Percentiles rank a stretch among this genome's conserved stretches.
phyloP scores from a whole-genome alignment of 2,797 vertebrate genomes.

The Pampus argenteus region DNA sequence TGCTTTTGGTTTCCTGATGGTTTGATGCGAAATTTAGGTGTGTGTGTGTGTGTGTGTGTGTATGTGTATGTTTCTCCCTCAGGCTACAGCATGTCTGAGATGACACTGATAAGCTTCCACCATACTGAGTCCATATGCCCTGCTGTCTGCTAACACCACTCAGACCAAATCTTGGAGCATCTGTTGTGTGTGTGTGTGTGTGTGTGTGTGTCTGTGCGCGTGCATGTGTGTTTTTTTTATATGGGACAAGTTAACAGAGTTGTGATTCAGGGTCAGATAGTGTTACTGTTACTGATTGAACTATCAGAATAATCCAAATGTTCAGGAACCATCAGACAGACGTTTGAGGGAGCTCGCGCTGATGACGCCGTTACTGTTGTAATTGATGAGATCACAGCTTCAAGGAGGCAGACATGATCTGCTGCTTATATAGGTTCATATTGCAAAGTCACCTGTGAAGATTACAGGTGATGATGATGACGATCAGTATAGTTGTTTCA shows the following conservation, averaged over 20 bases:
- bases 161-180: slow-evolving; percentile 16
- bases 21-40: background rate
- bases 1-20: background rate
- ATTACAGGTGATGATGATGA: background rate
- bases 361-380: slow-evolving; percentile 18
- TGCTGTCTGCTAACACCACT: slow-evolving; percentile 9
- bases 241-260: background rate
- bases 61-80: too few relatives aligned
- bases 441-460: slow-evolving; percentile 6
- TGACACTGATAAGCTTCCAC: slow-evolving; percentile 22
- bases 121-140: slow-evolving; percentile 20
- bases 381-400: slow-evolving; percentile 31
- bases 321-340: background rate
- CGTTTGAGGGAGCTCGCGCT: background rate
- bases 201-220: background rate
- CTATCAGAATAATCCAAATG: background rate
- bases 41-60: slow-evolving; percentile 22
- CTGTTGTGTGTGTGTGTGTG: slow-evolving; percentile 20
- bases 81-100: slow-evolving; percentile 9
- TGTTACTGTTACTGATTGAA: background rate
- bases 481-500: background rate
- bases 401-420: slow-evolving; percentile 10
- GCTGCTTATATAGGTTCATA: background rate
- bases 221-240: background rate
- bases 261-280: background rate